These are phyloP conservation scores for Adoxophyes honmai DNA, from an alignment of 1,140 invertebrate genomes.

Conservation along the genomic window DNA sequence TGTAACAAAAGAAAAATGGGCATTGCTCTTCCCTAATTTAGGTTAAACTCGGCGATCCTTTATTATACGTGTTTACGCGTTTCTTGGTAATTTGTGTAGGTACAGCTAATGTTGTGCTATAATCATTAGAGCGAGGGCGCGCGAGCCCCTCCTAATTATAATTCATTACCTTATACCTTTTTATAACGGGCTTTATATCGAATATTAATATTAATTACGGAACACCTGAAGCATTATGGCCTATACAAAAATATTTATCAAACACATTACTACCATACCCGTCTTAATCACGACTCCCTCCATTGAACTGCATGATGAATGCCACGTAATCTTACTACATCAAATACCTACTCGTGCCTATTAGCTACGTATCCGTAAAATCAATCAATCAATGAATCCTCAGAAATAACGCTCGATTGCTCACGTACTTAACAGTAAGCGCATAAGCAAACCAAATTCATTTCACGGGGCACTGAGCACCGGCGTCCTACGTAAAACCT, in stretches of 20 bases:
- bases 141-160: constrained; percentile 42
- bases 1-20: constrained; percentile 25
- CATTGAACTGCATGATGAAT: no score
- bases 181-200: constrained; percentile 27
- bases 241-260: no score
- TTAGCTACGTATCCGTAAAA: no score
- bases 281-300: no score
- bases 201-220: constrained; percentile 31
- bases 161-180: constrained; percentile 48
- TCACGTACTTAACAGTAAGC: constrained; percentile 19
- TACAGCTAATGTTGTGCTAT: constrained; percentile 46
- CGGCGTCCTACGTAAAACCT: constrained; percentile 25
- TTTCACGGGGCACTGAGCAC: constrained; percentile 31
- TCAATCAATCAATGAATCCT: constrained; percentile 9
- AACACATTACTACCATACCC: no score
- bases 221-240: not conserved
- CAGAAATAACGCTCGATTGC: constrained; percentile 13
- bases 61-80: constrained; percentile 59
- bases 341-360: no score
- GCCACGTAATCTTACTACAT: no score
- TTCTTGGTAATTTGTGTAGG: constrained; percentile 55
- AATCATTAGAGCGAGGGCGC: constrained; percentile 42
- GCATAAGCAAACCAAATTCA: constrained; percentile 28
- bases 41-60: constrained; percentile 44
- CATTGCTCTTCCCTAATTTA: constrained; percentile 36